Percentiles rank a stretch among this genome's conserved stretches.
phyloP scores from a whole-genome alignment of 2,888 invertebrate genomes.

The Agriopis aurantiaria region DNA sequence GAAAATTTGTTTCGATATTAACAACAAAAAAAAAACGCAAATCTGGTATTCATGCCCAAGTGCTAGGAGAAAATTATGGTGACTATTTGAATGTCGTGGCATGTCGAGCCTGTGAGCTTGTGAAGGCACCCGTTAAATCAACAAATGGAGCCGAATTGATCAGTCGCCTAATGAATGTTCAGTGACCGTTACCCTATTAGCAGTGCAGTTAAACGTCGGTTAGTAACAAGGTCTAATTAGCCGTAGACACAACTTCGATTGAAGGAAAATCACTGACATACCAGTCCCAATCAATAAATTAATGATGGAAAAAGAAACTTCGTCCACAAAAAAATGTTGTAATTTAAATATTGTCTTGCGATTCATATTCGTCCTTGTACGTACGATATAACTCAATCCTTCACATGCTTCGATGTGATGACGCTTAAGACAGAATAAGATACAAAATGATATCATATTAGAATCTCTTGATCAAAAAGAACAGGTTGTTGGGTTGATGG shows the following conservation, averaged over 20 bases:
- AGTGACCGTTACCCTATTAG: constrained; percentile 24
- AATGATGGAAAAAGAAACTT: neutral
- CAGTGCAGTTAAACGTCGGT: constrained; percentile 23
- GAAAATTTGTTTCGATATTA: too few relatives aligned
- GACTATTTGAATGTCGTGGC: constrained; percentile 28
- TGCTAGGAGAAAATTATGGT: constrained; percentile 11
- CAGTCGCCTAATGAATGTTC: constrained; percentile 14
- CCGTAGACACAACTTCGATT: neutral
- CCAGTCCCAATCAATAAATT: neutral
- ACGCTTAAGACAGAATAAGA: neutral
- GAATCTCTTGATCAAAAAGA: neutral
- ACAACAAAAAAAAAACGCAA: too few relatives aligned
- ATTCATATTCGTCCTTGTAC: neutral
- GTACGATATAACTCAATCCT: neutral
- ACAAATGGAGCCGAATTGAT: constrained; percentile 47
- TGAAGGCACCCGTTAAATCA: constrained; percentile 44
- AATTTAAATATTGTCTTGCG: neutral
- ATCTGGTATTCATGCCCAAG: too few relatives aligned
- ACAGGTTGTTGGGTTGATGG: constrained; percentile 11
- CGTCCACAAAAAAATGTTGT: neutral
- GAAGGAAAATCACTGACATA: neutral
- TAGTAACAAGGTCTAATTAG: constrained; percentile 16
- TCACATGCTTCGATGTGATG: neutral
- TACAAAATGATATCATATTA: neutral
- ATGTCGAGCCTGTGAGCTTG: constrained; percentile 35